A percentile compares a stretch with the other conserved stretches of the same genome.
These are phyloP conservation scores for Siderastrea radians DNA, from an alignment of 92 coral and sea anemone species.

Conservation along the genomic window DNA sequence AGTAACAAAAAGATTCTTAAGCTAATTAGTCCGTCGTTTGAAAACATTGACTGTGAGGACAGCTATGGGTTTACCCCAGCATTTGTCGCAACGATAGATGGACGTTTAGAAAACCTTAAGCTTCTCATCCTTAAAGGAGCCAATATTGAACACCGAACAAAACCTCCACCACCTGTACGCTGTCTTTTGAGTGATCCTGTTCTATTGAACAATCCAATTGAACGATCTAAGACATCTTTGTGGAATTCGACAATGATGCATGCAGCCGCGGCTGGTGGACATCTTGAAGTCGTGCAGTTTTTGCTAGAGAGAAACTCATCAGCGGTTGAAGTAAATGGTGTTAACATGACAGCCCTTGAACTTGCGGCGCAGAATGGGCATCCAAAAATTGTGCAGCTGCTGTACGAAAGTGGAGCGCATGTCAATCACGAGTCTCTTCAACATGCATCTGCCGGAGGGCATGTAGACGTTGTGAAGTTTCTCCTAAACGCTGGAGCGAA, in stretches of 20 bases:
- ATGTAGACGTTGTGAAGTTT: conserved; percentile 51
- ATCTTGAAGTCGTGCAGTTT: conserved; percentile 43
- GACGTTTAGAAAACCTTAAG: conserved; percentile 56
- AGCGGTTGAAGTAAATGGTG: conserved; percentile 18
- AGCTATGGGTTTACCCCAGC: conserved; percentile 72
- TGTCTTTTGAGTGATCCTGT: background rate
- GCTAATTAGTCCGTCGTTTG: conserved; percentile 52
- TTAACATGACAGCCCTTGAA: conserved; percentile 60
- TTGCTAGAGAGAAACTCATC: conserved; percentile 48
- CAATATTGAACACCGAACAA: conserved; percentile 43
- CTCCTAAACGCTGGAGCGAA: conserved; percentile 62
- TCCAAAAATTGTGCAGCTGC: conserved; percentile 34
- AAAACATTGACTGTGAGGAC: conserved; percentile 60
- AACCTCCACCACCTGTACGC: background rate
- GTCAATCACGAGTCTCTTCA: conserved; percentile 64
- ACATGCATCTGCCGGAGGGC: conserved; percentile 77
- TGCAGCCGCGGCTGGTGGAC: conserved; percentile 73
- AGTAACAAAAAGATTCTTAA: conserved; percentile 35
- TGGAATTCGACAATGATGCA: conserved; percentile 78
- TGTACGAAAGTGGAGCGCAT: conserved; percentile 43
- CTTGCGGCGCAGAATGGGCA: conserved; percentile 80
- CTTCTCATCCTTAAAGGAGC: conserved; percentile 50
- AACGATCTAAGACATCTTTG: conserved; percentile 51
- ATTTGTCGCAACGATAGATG: conserved; percentile 71
- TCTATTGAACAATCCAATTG: conserved; percentile 1